phyloP scores from a whole-genome alignment of 2,888 invertebrate species.

The Pammene fasciana region DNA sequence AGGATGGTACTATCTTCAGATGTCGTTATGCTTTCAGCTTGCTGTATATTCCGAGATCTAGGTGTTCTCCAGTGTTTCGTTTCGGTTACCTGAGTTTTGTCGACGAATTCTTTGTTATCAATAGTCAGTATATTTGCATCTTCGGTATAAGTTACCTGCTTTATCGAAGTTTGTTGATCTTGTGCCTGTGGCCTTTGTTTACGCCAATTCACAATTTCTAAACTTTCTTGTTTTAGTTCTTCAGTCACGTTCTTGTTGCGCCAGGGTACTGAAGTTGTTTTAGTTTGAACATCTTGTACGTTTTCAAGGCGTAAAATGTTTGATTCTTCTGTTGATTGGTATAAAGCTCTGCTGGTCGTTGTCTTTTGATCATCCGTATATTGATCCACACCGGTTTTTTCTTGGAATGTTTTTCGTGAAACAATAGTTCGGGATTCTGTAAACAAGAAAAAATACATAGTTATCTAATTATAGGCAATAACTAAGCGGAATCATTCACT shows the following conservation, averaged over 20 bases:
- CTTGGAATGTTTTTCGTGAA: conserved; percentile 58
- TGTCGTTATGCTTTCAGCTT: conserved; percentile 23
- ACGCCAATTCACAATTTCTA: conserved; percentile 57
- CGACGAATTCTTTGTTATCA: conserved; percentile 44
- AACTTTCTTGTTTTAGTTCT: conserved; percentile 45
- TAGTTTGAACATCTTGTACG: conserved; percentile 62
- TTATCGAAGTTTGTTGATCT: conserved; percentile 39
- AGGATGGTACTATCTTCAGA: conserved; percentile 38
- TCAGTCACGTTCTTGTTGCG: conserved; percentile 55
- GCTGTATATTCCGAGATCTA: conserved; percentile 7
- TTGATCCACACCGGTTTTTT: conserved; percentile 58
- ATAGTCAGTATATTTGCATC: conserved; percentile 49
- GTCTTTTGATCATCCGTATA: conserved; percentile 49
- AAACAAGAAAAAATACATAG: conserved; percentile 47
- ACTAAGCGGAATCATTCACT: background rate
- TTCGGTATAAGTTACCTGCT: conserved; percentile 47
- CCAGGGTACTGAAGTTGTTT: conserved; percentile 67
- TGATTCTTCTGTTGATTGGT: conserved; percentile 70
- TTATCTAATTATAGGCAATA: background rate
- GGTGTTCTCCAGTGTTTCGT: conserved; percentile 44
- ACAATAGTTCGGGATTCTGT: conserved; percentile 64
- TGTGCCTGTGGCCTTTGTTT: conserved; percentile 48
- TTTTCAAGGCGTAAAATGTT: conserved; percentile 68
- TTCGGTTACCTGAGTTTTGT: conserved; percentile 41
- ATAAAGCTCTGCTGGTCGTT: conserved; percentile 54